A percentile compares a stretch with the other conserved stretches of the same genome.
These are phyloP conservation scores for Nomada ruficornis DNA, from an alignment of 2,888 invertebrate species.

Conservation along the genomic window DNA sequence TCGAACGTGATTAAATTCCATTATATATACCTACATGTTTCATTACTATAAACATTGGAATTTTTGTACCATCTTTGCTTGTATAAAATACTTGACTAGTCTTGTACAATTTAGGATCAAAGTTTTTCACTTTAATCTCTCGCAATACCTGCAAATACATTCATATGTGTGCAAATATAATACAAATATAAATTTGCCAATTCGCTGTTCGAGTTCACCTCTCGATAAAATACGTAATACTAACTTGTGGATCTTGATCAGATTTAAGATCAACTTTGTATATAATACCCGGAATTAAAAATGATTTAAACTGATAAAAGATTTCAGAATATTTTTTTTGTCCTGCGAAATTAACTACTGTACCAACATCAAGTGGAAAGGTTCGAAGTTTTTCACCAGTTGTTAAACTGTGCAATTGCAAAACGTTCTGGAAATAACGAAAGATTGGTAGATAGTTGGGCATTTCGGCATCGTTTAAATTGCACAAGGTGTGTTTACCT, in stretches of 20 bases:
- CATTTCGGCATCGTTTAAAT: not conserved
- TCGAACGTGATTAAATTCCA: not conserved
- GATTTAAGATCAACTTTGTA: conserved; percentile 93
- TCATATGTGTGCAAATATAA: not conserved
- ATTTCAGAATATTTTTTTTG: conserved; percentile 94
- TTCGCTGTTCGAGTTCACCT: not conserved
- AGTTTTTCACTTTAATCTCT: conserved; percentile 93
- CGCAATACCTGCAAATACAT: conserved; percentile 89
- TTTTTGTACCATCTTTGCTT: conserved; percentile 96
- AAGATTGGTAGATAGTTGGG: not conserved
- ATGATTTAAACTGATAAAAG: conserved; percentile 97
- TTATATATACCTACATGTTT: conserved; percentile 87
- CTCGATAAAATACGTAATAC: conserved; percentile 22
- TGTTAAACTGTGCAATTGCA: conserved; percentile 91
- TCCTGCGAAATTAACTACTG: conserved; percentile 93
- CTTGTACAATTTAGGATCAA: conserved; percentile 91
- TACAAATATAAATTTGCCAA: not conserved
- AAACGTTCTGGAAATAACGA: conserved; percentile 87
- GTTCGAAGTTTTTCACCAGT: conserved; percentile 90
- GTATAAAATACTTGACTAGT: conserved; percentile 96
- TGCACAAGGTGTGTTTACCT: conserved; percentile 86
- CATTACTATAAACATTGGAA: conserved; percentile 97
- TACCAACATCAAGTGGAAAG: conserved; percentile 94
- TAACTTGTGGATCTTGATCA: conserved; percentile 84
- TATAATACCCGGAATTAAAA: conserved; percentile 94